Evolutionary conservation across 2,888 invertebrate species (phyloP).

Genomic region (Drosophila mercatorum): DNA sequence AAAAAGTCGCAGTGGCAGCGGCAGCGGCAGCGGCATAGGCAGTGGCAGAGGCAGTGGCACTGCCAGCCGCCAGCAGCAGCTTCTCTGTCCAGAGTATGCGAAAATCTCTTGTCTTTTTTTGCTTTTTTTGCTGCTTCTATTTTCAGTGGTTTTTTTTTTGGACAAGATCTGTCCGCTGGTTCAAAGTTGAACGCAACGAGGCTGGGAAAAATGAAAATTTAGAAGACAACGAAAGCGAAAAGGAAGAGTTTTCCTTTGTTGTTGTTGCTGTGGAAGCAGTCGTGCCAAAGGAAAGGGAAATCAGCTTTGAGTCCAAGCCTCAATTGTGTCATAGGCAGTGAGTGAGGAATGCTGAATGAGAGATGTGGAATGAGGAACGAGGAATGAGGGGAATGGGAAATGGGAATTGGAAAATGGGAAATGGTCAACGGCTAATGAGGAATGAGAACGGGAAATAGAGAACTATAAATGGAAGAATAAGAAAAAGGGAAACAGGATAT

Average conservation of each 20-base stretch:
- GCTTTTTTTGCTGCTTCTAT: not conserved
- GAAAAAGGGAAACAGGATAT: too few species aligned
- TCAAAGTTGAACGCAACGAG: constrained; percentile 63
- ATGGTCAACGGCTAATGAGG: not conserved
- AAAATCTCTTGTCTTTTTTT: constrained; percentile 20
- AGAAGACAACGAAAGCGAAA: constrained; percentile 34
- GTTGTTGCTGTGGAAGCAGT: constrained; percentile 23
- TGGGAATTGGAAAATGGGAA: not conserved
- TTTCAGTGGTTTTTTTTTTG: constrained; percentile 13
- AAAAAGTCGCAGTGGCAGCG: constrained; percentile 26
- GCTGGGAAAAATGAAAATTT: constrained; percentile 43
- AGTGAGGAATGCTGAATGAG: not conserved
- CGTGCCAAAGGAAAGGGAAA: constrained; percentile 66
- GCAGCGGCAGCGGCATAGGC: not conserved
- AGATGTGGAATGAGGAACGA: not conserved
- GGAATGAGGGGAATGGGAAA: not conserved
- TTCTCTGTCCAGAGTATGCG: constrained; percentile 40
- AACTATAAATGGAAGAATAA: too few species aligned
- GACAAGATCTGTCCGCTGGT: constrained; percentile 43
- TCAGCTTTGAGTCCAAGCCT: constrained; percentile 30
- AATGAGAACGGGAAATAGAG: not conserved
- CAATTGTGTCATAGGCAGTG: constrained; percentile 68
- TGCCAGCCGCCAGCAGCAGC: constrained; percentile 1
- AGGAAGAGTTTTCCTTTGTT: constrained; percentile 53
- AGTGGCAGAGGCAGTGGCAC: not conserved